These are phyloP conservation scores for Caenorhabditis drosophilae DNA, from an alignment of 2,888 invertebrate species.

Conservation along the genomic window DNA sequence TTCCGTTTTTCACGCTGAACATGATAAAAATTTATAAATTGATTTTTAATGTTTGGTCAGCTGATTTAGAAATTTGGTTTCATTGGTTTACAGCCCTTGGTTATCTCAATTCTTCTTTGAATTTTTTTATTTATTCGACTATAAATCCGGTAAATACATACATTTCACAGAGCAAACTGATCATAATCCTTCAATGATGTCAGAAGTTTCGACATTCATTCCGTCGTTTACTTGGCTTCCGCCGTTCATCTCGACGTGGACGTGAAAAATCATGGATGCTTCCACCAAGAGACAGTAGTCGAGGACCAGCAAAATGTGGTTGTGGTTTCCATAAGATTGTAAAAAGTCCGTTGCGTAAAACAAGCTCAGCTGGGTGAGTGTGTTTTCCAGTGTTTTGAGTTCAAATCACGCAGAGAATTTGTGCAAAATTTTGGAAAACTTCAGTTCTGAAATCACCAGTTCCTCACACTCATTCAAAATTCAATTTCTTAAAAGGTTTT, in stretches of 20 bases:
- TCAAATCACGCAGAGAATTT: conserved; percentile 1
- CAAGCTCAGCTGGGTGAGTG: conserved; percentile 49
- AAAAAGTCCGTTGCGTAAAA: conserved; percentile 48
- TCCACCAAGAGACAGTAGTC: conserved; percentile 48
- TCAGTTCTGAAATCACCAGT: conserved; percentile 12
- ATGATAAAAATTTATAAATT: conserved; percentile 68
- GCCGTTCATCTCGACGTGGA: conserved; percentile 48
- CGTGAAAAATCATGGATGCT: conserved; percentile 65
- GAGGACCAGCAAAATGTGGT: conserved; percentile 54
- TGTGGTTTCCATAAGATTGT: conserved; percentile 59
- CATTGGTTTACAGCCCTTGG: conserved; percentile 69
- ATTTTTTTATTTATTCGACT: conserved; percentile 72
- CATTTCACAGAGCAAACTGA: conserved; percentile 2
- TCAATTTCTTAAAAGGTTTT: conserved; percentile 35
- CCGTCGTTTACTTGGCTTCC: conserved; percentile 62
- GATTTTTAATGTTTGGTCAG: conserved; percentile 56
- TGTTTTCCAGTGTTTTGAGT: conserved; percentile 6
- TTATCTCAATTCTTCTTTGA: conserved; percentile 72
- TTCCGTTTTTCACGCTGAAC: conserved; percentile 73
- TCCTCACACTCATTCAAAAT: conserved; percentile 25
- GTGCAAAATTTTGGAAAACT: too few relatives aligned
- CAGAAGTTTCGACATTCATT: conserved; percentile 68
- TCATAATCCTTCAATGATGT: conserved; percentile 9
- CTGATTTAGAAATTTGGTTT: conserved; percentile 49
- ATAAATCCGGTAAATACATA: conserved; percentile 69